phyloP scores from a whole-genome alignment of 2,113 vertebrate genomes.

The Plestiodon gilberti region DNA sequence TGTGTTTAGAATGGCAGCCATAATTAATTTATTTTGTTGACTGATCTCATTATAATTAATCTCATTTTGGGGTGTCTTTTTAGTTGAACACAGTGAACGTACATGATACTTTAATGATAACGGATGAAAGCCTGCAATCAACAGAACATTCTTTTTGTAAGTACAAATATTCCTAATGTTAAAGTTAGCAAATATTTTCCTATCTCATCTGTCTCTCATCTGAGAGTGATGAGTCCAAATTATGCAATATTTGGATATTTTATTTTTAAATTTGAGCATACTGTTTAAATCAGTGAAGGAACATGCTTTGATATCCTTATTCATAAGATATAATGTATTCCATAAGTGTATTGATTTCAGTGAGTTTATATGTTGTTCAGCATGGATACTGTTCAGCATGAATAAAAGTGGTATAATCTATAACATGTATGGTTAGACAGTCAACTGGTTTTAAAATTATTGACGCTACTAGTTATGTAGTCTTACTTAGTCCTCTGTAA shows the following conservation, averaged over 20 bases:
- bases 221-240: not conserved
- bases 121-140: slow-evolving; percentile 3
- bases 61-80: not conserved
- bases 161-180: not conserved
- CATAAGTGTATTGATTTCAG: not conserved
- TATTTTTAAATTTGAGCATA: not conserved
- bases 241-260: not conserved
- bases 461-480: not conserved
- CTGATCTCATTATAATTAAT: slow-evolving; percentile 3
- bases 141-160: not conserved
- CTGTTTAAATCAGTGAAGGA: not conserved
- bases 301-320: not conserved
- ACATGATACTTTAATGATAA: rapidly evolving
- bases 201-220: not conserved
- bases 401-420: not conserved
- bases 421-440: not conserved
- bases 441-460: not conserved
- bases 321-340: not conserved
- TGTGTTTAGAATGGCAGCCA: too few relatives aligned
- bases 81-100: not conserved
- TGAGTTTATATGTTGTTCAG: not conserved
- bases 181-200: not conserved
- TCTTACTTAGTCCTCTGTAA: not conserved
- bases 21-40: not conserved
- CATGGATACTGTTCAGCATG: not conserved